Base-by-base conservation (phyloP, 2,888 invertebrate genomes). In the Metopia argyrocephala region DNA sequence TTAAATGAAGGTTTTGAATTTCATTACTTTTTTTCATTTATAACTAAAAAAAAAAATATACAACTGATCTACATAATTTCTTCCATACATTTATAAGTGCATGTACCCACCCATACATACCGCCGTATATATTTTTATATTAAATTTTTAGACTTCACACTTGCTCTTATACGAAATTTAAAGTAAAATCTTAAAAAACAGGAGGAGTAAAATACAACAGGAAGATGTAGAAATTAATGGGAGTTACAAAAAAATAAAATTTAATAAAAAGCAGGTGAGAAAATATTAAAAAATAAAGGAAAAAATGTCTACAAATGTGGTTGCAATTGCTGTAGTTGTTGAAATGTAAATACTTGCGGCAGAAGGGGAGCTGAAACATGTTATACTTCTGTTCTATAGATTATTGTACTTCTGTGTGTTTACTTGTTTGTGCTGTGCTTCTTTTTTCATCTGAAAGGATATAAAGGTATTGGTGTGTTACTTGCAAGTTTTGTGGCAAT, bases 1-100 rank as follows among this genome's bases (percentile, higher is more conserved):
- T 71, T 76, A 76, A 76, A 71, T 71, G 75, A 76, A 61, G 70
- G 70, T 76, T 79, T 76, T 61, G 70, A 76, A 79, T 75, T 76
- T 76, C 61, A 79, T 79, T 75, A 71, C 65, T 62, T 50, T 62
- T 75, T 65, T 75, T 59, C 69, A 79, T 79, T 66, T 61, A 70
- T 79, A 65, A 59, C 20, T 50, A 38, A 38, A 27, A 70, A 52
- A 20, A 74, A 31, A 27, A 20, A 2, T 3, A 18, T 9, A 21
- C 28, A 20, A 15, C 50, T 45, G n/a, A 45, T 6, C 12, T 21
- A 6, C 38, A 0, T 38, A 9, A 18, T 57, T n/a, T n/a, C n/a
- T 25, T 25, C n/a, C 20, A 25, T 3, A 76, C 38, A 23, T 18
- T 18, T 50, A 59, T 48, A 38, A 52, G 31, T n/a, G 7, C 38